Percentiles rank a stretch among this genome's conserved stretches.
Conservation (phyloP, 2,888 invertebrate genomes). For the Aleiodes leptofemur region DNA sequence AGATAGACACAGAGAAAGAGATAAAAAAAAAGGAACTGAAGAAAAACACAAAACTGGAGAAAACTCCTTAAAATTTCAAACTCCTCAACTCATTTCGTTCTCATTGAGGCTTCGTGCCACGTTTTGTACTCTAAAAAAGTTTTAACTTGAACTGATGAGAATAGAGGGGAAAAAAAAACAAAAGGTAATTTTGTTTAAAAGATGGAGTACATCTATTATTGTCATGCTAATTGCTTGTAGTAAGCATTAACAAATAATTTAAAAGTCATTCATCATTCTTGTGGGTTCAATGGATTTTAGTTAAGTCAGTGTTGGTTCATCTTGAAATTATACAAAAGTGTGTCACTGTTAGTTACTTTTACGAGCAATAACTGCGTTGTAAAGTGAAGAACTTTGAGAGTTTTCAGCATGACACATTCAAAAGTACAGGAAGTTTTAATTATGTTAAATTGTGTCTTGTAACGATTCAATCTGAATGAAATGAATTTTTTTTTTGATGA, state of each 20-base stretch:
- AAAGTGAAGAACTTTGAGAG: background rate
- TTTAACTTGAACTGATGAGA: background rate
- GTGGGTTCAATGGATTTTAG: background rate
- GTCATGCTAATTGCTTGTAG: slow-evolving; percentile 1
- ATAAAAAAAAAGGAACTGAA: background rate
- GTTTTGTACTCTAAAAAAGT: background rate
- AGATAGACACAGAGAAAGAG: background rate
- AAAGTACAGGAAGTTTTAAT: background rate
- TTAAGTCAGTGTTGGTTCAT: background rate
- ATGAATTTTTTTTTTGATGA: no score
- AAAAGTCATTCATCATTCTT: background rate
- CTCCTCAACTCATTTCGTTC: slow-evolving; percentile 18
- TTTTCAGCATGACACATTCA: background rate
- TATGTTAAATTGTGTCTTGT: background rate
- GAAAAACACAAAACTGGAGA: no score
- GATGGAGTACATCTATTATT: slow-evolving; percentile 6
- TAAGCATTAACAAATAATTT: background rate
- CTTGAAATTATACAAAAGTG: background rate
- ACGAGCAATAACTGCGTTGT: slow-evolving; percentile 26
- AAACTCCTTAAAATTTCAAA: slow-evolving; percentile 23
- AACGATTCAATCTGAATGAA: background rate
- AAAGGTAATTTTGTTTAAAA: background rate
- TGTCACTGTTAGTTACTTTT: background rate
- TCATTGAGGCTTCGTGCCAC: slow-evolving; percentile 19
- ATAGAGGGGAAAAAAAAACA: background rate